Evolutionary conservation across 2,113 vertebrate species (phyloP).

Genomic region (Notechis scutatus): DNA sequence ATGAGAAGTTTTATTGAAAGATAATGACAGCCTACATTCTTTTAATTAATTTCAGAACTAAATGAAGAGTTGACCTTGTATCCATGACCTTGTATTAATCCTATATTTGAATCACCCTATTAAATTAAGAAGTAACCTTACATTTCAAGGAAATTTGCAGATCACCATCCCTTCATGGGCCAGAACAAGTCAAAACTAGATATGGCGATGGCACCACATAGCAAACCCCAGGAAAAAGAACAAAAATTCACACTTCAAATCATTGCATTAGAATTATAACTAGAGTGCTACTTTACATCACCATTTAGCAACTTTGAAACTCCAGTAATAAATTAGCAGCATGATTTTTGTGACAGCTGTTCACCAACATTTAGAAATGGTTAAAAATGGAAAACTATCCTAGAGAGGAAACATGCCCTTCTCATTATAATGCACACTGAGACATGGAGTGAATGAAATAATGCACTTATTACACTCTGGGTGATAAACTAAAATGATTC

Average conservation of each 20-base stretch:
- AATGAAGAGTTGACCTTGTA: not conserved
- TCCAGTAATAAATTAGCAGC: slow-evolving; percentile 50
- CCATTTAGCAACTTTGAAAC: slow-evolving; percentile 60
- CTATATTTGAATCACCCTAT: not conserved
- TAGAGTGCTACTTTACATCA: slow-evolving; percentile 50
- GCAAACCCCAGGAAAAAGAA: slow-evolving; percentile 51
- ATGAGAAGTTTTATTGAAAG: not conserved
- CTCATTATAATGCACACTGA: slow-evolving; percentile 50
- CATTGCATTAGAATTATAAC: slow-evolving; percentile 43
- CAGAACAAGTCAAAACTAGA: slow-evolving; percentile 37
- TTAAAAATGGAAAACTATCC: slow-evolving; percentile 66
- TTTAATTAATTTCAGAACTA: not conserved
- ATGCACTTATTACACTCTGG: slow-evolving; percentile 43
- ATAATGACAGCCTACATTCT: not conserved
- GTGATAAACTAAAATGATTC: slow-evolving; percentile 53
- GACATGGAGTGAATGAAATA: slow-evolving; percentile 49
- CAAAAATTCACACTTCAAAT: not conserved
- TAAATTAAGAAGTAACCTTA: slow-evolving; percentile 43
- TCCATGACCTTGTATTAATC: not conserved
- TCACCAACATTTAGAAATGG: slow-evolving; percentile 61
- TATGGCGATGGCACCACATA: not conserved
- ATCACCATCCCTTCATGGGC: slow-evolving; percentile 50
- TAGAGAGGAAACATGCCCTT: slow-evolving; percentile 49
- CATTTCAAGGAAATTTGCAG: slow-evolving; percentile 58
- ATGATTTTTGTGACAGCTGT: slow-evolving; percentile 60